Conservation (phyloP, 2,888 invertebrate species). For the Phengaris alcon region DNA sequence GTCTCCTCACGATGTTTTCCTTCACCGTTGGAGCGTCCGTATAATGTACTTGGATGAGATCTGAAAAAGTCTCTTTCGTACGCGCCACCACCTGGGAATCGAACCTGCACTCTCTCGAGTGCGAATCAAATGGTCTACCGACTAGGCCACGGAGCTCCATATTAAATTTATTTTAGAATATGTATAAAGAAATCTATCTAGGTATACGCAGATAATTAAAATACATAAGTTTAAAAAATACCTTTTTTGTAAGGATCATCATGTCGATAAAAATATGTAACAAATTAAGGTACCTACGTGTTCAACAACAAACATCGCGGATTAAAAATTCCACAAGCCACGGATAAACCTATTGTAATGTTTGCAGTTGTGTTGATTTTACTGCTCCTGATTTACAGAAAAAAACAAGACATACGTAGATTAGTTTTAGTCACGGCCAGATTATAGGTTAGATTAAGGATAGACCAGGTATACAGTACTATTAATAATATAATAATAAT, state of each 20-base stretch:
- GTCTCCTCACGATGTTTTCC: too few species aligned
- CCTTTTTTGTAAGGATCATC: neutral
- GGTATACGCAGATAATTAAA: too few species aligned
- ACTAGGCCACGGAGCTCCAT: too few species aligned
- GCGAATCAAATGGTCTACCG: too few species aligned
- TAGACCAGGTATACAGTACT: neutral
- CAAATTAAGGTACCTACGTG: constrained; percentile 41
- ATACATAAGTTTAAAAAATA: too few species aligned
- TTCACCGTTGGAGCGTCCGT: too few species aligned
- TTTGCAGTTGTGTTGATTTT: constrained; percentile 41
- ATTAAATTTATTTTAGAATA: too few species aligned
- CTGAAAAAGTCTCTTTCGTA: too few species aligned
- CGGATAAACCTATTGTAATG: constrained; percentile 40
- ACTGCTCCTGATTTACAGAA: neutral
- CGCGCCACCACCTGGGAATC: too few species aligned
- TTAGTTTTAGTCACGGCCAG: neutral
- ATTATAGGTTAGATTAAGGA: neutral
- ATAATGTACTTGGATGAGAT: too few species aligned
- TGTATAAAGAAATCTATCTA: too few species aligned
- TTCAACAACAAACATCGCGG: constrained; percentile 40
- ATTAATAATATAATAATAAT: neutral
- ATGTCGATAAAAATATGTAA: neutral
- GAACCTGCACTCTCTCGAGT: too few species aligned
- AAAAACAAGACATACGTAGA: neutral
- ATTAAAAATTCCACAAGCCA: constrained; percentile 46